These are phyloP conservation scores for Leptinotarsa haldemani DNA, from an alignment of 2,888 invertebrate species.

Conservation along the genomic window DNA sequence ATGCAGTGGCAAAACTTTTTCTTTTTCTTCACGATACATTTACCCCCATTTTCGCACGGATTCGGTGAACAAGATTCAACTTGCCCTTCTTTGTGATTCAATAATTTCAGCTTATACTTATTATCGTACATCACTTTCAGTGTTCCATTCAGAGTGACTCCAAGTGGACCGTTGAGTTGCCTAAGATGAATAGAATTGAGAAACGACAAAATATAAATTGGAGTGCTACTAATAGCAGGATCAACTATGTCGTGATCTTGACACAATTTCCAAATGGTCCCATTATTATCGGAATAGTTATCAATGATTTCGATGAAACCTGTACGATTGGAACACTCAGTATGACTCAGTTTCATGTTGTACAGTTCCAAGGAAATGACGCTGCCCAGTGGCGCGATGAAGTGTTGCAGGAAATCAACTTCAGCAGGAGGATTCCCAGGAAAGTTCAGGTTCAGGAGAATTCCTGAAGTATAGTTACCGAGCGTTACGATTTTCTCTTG, in stretches of 20 bases:
- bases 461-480: conserved; percentile 66
- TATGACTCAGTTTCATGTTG: conserved; percentile 65
- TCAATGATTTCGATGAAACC: conserved; percentile 68
- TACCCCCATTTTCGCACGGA: conserved; percentile 79
- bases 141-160: conserved; percentile 72
- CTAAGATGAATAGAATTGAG: conserved; percentile 75
- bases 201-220: conserved; percentile 75
- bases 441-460: conserved; percentile 71
- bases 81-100: conserved; percentile 70
- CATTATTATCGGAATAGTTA: conserved; percentile 78
- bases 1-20: conserved; percentile 76
- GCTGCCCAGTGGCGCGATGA: conserved; percentile 70
- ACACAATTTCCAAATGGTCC: conserved; percentile 77
- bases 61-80: conserved; percentile 79
- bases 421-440: conserved; percentile 69
- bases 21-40: conserved; percentile 72
- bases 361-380: conserved; percentile 68
- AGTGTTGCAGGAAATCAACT: conserved; percentile 69
- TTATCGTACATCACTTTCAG: conserved; percentile 74
- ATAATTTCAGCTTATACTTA: conserved; percentile 74
- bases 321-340: conserved; percentile 55
- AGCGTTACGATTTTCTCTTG: conserved; percentile 67
- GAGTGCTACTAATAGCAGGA: conserved; percentile 60
- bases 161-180: conserved; percentile 66
- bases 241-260: conserved; percentile 61